Evolutionary conservation across 2,888 invertebrate genomes (phyloP).

Genomic region (Cephus rjabovi): DNA sequence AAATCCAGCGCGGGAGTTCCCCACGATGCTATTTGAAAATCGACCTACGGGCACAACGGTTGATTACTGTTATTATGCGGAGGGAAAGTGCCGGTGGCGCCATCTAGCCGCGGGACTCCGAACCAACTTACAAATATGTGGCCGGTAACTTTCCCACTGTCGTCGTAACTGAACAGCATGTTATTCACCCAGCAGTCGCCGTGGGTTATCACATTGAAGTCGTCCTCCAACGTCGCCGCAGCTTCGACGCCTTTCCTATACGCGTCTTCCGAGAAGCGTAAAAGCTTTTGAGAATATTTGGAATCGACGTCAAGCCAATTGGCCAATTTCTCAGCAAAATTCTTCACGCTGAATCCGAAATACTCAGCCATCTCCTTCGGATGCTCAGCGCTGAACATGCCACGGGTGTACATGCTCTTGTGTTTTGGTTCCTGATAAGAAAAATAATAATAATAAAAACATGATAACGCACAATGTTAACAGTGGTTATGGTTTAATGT

Average conservation of each 20-base stretch:
- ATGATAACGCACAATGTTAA: neutral
- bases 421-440: conserved; percentile 44
- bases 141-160: conserved; percentile 36
- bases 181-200: conserved; percentile 62
- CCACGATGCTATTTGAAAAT: conserved; percentile 66
- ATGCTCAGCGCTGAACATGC: conserved; percentile 35
- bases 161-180: conserved; percentile 59
- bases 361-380: conserved; percentile 35
- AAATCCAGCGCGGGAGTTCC: conserved; percentile 66
- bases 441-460: neutral
- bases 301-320: conserved; percentile 47
- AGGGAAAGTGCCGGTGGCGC: neutral
- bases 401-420: conserved; percentile 34
- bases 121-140: conserved; percentile 54
- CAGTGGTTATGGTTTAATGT: neutral
- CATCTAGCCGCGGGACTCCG: neutral
- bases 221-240: conserved; percentile 21
- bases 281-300: conserved; percentile 43
- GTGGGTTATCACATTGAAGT: conserved; percentile 59
- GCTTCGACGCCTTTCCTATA: conserved; percentile 26
- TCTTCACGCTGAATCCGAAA: conserved; percentile 26
- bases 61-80: neutral
- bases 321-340: conserved; percentile 32
- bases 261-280: conserved; percentile 22
- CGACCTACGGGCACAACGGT: conserved; percentile 56